A percentile compares a stretch with the other conserved stretches of the same genome.
Evolutionary conservation across 2,113 vertebrate genomes (phyloP).

Genomic region (Saguinus imperator): DNA sequence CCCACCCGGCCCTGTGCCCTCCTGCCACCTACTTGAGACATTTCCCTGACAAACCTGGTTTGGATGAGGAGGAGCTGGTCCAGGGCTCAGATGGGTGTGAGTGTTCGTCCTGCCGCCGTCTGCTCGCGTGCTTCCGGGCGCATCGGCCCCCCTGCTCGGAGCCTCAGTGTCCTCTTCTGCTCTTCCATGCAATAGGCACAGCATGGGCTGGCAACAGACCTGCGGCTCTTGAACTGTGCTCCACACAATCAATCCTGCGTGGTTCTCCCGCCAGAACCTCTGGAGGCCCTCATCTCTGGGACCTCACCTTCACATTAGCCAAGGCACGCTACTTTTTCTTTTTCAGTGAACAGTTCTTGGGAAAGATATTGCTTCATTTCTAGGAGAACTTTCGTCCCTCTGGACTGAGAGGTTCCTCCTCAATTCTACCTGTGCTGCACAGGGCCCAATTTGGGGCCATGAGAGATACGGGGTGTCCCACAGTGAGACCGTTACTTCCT

Average conservation of each 20-base stretch:
- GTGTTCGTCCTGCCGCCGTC: accelerated
- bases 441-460: accelerated
- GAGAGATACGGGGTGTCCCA: neutral
- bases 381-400: neutral
- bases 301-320: accelerated
- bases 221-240: neutral
- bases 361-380: neutral
- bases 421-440: neutral
- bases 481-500: accelerated
- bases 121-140: accelerated
- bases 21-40: neutral
- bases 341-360: neutral
- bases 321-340: neutral
- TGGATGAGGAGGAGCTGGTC: accelerated
- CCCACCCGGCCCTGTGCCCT: neutral
- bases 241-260: accelerated
- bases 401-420: neutral
- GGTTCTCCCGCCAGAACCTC: neutral
- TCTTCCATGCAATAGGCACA: neutral
- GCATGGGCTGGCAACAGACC: neutral
- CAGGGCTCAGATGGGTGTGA: accelerated
- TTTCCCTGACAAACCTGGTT: neutral
- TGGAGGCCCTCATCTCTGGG: accelerated
- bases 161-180: accelerated
- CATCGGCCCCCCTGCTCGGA: neutral